Percentiles rank a stretch among this genome's conserved stretches.
Evolutionary conservation across 2,888 invertebrate genomes (phyloP).

Genomic region (Leuctra nigra): DNA sequence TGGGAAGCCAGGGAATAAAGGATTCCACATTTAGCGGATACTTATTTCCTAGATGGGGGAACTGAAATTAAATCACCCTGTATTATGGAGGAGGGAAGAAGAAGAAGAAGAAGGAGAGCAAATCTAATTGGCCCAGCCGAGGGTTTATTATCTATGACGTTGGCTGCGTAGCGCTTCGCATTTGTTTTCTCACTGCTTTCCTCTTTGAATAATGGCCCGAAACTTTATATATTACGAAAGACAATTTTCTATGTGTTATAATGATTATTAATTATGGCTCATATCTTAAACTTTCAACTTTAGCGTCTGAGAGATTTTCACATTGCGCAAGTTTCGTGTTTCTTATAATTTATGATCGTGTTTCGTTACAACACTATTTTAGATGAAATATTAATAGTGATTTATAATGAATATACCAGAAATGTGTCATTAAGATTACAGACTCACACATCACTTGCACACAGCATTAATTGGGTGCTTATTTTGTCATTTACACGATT

Average conservation of each 20-base stretch:
- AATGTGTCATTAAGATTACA: conserved; percentile 9
- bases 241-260: conserved; percentile 18
- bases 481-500: no score
- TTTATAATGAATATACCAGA: background rate
- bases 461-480: no score
- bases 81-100: conserved; percentile 17
- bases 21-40: conserved; percentile 6
- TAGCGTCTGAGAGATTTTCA: conserved; percentile 18
- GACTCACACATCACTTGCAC: background rate
- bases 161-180: conserved; percentile 10
- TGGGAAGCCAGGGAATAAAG: no score
- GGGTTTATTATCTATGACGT: conserved; percentile 28
- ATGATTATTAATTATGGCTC: conserved; percentile 20
- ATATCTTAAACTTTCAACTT: conserved; percentile 19
- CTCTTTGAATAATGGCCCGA: conserved; percentile 17
- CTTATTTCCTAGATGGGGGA: conserved; percentile 7
- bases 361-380: conserved; percentile 14
- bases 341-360: conserved; percentile 18
- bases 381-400: conserved; percentile 15
- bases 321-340: conserved; percentile 17
- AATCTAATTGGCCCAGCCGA: conserved; percentile 28
- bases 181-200: conserved; percentile 14
- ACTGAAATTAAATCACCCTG: conserved; percentile 16
- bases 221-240: conserved; percentile 19
- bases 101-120: conserved; percentile 24